A percentile compares a stretch with the other conserved stretches of the same genome.
Evolutionary conservation across 2,888 invertebrate genomes (phyloP).

Genomic region (Brenthis ino): DNA sequence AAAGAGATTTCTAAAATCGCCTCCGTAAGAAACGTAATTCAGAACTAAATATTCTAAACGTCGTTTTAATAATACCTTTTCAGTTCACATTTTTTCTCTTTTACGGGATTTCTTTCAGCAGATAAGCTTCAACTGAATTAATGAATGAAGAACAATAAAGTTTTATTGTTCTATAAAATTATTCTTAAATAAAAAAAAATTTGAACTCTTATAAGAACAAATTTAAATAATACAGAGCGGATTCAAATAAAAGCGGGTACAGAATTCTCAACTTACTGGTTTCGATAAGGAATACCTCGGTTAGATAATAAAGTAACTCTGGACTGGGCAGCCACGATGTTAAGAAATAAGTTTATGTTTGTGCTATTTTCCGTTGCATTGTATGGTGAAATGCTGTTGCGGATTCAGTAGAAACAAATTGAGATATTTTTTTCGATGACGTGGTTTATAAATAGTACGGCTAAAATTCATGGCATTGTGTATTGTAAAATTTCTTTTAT

Average conservation of each 20-base stretch:
- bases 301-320: constrained; percentile 18
- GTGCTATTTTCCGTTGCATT: not conserved
- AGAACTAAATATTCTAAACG: constrained; percentile 10
- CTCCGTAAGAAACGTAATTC: constrained; percentile 9
- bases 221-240: no score
- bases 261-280: constrained; percentile 2
- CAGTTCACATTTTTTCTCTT: not conserved
- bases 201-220: no score
- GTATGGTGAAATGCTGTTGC: not conserved
- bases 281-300: constrained; percentile 12
- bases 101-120: not conserved
- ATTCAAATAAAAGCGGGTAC: not conserved
- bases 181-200: no score
- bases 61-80: not conserved
- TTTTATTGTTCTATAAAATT: no score
- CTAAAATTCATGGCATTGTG: no score
- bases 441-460: no score
- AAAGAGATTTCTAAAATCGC: constrained; percentile 21
- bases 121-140: no score
- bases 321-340: constrained; percentile 1
- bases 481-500: no score
- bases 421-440: no score
- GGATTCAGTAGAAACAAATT: no score
- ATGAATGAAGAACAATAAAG: no score
- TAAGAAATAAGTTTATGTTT: constrained; percentile 9